A percentile compares a stretch with the other conserved stretches of the same genome.
Conservation (phyloP, 2,113 vertebrate genomes). For the Seriola aureovittata region DNA sequence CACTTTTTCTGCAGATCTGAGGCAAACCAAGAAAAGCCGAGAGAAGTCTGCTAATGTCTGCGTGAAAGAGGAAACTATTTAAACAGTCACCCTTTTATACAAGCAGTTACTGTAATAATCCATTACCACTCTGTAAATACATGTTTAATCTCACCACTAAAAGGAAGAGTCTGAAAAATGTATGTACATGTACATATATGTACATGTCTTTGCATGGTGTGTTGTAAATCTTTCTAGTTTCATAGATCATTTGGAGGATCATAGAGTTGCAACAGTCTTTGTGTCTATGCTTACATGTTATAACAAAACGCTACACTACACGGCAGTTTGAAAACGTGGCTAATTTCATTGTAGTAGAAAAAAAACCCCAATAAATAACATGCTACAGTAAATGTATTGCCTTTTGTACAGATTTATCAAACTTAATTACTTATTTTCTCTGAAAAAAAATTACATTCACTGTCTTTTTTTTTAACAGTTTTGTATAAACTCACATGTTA, state of each 20-base stretch:
- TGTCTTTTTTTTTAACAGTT: slow-evolving; percentile 13
- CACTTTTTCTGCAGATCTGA: slow-evolving; percentile 31
- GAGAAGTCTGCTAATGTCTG: background rate
- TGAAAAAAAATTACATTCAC: slow-evolving; percentile 29
- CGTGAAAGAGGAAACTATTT: background rate
- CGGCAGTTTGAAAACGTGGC: slow-evolving; percentile 5
- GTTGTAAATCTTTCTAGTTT: slow-evolving; percentile 25
- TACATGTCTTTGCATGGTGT: slow-evolving; percentile 24
- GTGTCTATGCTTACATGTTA: slow-evolving; percentile 3
- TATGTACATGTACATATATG: background rate
- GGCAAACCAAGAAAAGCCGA: background rate
- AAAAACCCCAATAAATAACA: background rate
- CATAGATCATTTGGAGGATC: slow-evolving; percentile 21
- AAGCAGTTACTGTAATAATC: slow-evolving; percentile 46
- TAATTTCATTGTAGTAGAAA: slow-evolving; percentile 3
- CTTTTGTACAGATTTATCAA: slow-evolving; percentile 46
- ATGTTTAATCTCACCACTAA: slow-evolving; percentile 40
- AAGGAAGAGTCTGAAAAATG: slow-evolving; percentile 9
- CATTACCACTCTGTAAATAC: slow-evolving; percentile 61
- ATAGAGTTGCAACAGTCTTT: background rate
- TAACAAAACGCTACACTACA: slow-evolving; percentile 11
- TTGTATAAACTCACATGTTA: slow-evolving; percentile 46
- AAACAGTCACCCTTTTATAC: slow-evolving; percentile 15
- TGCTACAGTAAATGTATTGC: background rate
- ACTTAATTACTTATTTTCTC: slow-evolving; percentile 10